Base-by-base conservation (phyloP, 2,113 vertebrate species). In the Scartelaos histophorus region DNA sequence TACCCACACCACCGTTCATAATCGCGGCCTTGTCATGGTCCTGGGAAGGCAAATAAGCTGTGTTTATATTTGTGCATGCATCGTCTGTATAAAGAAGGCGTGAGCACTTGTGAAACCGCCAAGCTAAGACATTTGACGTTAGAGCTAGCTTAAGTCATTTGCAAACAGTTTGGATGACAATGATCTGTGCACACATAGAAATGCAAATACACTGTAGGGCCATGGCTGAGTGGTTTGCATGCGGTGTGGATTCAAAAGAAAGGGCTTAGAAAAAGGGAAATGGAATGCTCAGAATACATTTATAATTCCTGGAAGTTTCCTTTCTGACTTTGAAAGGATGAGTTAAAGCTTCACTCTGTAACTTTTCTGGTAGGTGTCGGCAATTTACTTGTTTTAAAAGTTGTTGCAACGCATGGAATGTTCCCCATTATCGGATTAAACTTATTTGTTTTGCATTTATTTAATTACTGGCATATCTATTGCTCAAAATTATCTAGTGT, bases 11-110 rank as follows among this genome's bases (percentile, higher is more conserved):
- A 78, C 71, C 62, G 83, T 78, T 80, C 79, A 90, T 87, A 85
- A 90, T 87, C 89, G 88, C 88, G 89, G 77, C 65, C 74, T 87
- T 81, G 82, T 88, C 88, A 86, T 90, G 81, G 85, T 88, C 86
- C 87, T 88, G 83, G 79, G 82, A 88, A 89, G 87, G 86, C 88
- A 89, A 91, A 89, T 87, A 84, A 15, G 67, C 80, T 0, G 25
- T 29, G 25, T 61, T 25, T 61, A 25, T 66, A 64, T 74, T 71
- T 62, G 45, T 62, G 71, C 66, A 67, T 47, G 58, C 29, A 29
- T 64, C 66, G 13, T 70, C 69, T 74, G 77, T 75, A 46, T 71
- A 62, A 53, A 24, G 53, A 65, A 65, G 29, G 71, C 43, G 60
- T 77, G 70, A 64, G 66, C 13, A 46, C 10, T 29, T 75, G 58